Percentiles rank a stretch among this genome's conserved stretches.
phyloP scores from a whole-genome alignment of 2,888 invertebrate genomes.

The Drosophila nr. perissopoda region DNA sequence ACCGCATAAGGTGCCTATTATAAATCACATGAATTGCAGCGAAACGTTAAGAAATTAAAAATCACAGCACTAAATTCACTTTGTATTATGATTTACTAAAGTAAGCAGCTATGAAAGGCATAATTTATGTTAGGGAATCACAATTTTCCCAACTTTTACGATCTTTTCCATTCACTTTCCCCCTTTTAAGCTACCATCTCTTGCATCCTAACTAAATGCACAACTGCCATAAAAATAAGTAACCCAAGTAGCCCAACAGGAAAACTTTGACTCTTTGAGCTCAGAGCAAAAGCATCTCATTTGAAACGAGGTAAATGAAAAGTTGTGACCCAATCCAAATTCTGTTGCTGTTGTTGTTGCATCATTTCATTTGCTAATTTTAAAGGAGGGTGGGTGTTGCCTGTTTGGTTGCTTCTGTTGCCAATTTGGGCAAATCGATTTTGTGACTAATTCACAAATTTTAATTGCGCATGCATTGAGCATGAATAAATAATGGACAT shows the following conservation, averaged over 20 bases:
- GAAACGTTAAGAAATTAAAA: slow-evolving; percentile 24
- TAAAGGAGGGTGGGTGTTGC: not conserved
- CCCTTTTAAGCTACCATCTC: not conserved
- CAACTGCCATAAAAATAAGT: slow-evolving; percentile 57
- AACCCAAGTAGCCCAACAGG: slow-evolving; percentile 25
- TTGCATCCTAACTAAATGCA: slow-evolving; percentile 42
- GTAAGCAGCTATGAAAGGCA: slow-evolving; percentile 23
- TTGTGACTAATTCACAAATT: slow-evolving; percentile 76
- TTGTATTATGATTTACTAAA: slow-evolving; percentile 50
- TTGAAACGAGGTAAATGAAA: slow-evolving; percentile 51
- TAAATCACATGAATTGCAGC: slow-evolving; percentile 13
- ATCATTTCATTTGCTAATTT: slow-evolving; percentile 54
- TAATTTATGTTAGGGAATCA: slow-evolving; percentile 47
- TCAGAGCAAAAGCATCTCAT: slow-evolving; percentile 28
- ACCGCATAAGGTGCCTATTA: not conserved
- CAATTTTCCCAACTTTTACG: slow-evolving; percentile 28
- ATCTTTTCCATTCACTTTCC: not conserved
- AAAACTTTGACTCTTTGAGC: slow-evolving; percentile 48
- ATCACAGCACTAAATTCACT: slow-evolving; percentile 12
- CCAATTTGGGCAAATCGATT: slow-evolving; percentile 71
- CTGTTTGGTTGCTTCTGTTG: slow-evolving; percentile 19
- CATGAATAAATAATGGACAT: slow-evolving; percentile 72
- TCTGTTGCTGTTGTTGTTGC: slow-evolving; percentile 14
- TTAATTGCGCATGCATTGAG: slow-evolving; percentile 73
- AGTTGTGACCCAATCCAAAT: slow-evolving; percentile 41